Conservation (phyloP, 2,797 vertebrate genomes). For the Momotus momota region DNA sequence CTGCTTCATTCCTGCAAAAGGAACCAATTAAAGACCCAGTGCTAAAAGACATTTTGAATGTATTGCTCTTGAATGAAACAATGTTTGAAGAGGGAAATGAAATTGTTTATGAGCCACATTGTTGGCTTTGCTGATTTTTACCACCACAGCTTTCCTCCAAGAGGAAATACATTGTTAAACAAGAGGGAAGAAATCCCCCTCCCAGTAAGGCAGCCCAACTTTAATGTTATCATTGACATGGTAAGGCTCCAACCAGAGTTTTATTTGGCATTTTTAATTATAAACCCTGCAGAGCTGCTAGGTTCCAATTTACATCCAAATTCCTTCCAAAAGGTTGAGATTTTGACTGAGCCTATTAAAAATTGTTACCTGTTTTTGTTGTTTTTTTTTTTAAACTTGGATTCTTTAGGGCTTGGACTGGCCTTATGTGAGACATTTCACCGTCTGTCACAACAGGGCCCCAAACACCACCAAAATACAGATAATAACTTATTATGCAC, state of each 20-base stretch:
- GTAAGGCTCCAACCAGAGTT: not conserved
- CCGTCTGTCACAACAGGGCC: not conserved
- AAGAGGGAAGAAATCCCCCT: slow-evolving; percentile 6
- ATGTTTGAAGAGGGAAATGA: slow-evolving; percentile 54
- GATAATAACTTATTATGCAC: not conserved
- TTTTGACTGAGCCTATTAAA: not conserved
- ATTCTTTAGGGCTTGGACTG: not conserved
- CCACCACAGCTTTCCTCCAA: slow-evolving; percentile 42
- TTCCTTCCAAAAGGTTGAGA: not conserved
- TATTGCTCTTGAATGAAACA: slow-evolving; percentile 48
- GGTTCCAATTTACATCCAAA: not conserved
- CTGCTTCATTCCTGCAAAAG: not conserved
- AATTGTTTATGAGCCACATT: slow-evolving; percentile 56
- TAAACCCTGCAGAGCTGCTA: not conserved
- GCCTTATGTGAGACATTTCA: not conserved
- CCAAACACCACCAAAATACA: not conserved
- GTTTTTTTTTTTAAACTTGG: not conserved
- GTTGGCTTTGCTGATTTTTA: slow-evolving; percentile 57
- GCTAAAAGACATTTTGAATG: slow-evolving; percentile 1
- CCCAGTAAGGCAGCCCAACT: not conserved
- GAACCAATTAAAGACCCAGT: not conserved
- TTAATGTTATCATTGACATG: not conserved
- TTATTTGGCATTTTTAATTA: slow-evolving; percentile 2
- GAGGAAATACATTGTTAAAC: slow-evolving; percentile 56
- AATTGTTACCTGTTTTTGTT: not conserved